Conservation (phyloP, 2,888 invertebrate species). For the Dexiosoma caninum region DNA sequence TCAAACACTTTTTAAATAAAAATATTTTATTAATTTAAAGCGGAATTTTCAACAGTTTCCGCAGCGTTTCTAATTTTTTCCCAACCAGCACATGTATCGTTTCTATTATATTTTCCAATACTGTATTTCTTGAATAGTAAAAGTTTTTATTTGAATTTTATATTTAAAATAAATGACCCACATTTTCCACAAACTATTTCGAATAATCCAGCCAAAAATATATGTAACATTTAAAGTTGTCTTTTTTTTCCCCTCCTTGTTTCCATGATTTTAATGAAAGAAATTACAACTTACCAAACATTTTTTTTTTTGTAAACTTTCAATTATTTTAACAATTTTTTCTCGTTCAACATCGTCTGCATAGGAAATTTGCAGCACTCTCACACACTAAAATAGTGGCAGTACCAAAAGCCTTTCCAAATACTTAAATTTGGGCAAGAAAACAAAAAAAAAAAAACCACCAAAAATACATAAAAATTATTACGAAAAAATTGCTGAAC, state of each 20-base stretch:
- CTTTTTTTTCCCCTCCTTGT: not conserved
- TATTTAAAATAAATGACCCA: constrained; percentile 40
- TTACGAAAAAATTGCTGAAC: not conserved
- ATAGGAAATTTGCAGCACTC: not conserved
- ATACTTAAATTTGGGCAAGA: constrained; percentile 21
- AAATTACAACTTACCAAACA: constrained; percentile 18
- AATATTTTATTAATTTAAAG: too few relatives aligned
- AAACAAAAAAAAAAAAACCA: not conserved
- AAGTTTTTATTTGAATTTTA: not conserved
- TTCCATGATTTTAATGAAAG: constrained; percentile 43
- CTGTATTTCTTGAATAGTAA: not conserved
- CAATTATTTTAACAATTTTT: constrained; percentile 11
- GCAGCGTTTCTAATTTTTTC: too few relatives aligned
- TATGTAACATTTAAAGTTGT: not conserved
- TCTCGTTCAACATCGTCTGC: not conserved
- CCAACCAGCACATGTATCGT: too few relatives aligned
- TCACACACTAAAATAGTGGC: not conserved
- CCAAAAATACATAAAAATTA: not conserved
- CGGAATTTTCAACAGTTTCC: too few relatives aligned
- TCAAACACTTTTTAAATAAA: too few relatives aligned
- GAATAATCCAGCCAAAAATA: constrained; percentile 13
- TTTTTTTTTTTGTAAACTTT: constrained; percentile 13
- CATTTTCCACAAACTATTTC: constrained; percentile 17
- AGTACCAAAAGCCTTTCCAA: constrained; percentile 12
- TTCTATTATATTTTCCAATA: too few relatives aligned